Base-by-base conservation (phyloP, 2,113 vertebrate genomes). In the Megaptera novaeangliae region DNA sequence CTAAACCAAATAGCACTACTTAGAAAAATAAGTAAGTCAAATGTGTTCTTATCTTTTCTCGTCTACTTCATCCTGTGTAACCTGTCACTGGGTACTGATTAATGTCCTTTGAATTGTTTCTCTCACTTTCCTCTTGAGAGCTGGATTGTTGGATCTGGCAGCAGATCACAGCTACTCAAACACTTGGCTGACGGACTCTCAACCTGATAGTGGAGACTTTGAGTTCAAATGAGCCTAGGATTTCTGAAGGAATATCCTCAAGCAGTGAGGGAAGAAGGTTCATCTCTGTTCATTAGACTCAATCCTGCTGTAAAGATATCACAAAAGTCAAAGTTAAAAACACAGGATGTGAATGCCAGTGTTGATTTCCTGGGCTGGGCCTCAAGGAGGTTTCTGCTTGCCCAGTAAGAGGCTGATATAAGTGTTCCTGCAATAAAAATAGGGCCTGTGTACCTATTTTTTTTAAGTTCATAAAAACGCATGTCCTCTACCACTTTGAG, bases 61-160 rank as follows among this genome's bases (percentile, higher is more conserved):
- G 0, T 61, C 39, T 74, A 6, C 25, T 88, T 94, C 17, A 49
- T 90, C 31, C 29, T n/a, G 11, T 72, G 13, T 68, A 39, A 39
- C 64, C 77, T 85, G 3, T 87, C 91, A 71, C 2, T 80, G 15
- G n/a, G 39, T 55, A 59, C 31, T 59, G 9, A 88, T 92, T 78
- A 75, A 81, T 93, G 82, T 82, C 29, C 31, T 86, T 85, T 88
- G 36, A 88, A 49, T 44, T 88, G 27, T 86, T 95, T 94, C 52
- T 59, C 9, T 91, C 52, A 41, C 68, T 77, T 72, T 46, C 23
- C 10, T 86, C 49, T 57, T 21, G 44, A 93, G 39, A 78, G 18
- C 20, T 72, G 21, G 31, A 68, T 68, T 91, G 68, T 68, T 94
- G 31, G 6, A 44, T 72, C 17, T 88, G 72, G 20, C 52, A 36